These are phyloP conservation scores for Kuschelorhynchus macadamiae DNA, from an alignment of 2,888 invertebrate species.

Conservation along the genomic window DNA sequence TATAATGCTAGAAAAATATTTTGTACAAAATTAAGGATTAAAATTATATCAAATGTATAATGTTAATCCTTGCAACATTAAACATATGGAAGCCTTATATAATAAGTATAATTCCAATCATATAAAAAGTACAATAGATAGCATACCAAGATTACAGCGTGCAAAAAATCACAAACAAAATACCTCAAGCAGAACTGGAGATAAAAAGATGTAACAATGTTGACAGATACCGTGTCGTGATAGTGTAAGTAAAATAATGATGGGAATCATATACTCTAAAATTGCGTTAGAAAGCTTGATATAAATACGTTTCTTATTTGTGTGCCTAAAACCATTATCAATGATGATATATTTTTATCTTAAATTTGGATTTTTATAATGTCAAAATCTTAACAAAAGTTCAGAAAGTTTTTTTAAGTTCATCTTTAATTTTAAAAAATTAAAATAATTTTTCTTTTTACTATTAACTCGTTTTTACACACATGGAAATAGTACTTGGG, in stretches of 20 bases:
- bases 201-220: constrained; percentile 46
- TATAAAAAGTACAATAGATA: constrained; percentile 33
- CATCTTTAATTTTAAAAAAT: no score
- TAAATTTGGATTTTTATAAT: no score
- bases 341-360: no score
- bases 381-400: no score
- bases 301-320: no score
- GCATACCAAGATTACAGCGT: constrained; percentile 52
- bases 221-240: constrained; percentile 29
- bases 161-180: constrained; percentile 50
- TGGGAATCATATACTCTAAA: constrained; percentile 15
- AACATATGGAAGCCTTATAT: constrained; percentile 11
- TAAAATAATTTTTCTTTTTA: no score
- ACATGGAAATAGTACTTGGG: no score
- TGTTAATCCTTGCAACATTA: background rate
- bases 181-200: constrained; percentile 46
- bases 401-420: no score
- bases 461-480: no score
- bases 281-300: background rate
- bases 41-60: background rate
- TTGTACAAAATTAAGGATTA: background rate
- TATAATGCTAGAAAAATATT: no score
- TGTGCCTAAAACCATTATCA: no score
- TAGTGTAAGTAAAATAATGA: constrained; percentile 14
- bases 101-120: constrained; percentile 6